Conservation (phyloP, 2,797 vertebrate species). For the Podarcis siculus region DNA sequence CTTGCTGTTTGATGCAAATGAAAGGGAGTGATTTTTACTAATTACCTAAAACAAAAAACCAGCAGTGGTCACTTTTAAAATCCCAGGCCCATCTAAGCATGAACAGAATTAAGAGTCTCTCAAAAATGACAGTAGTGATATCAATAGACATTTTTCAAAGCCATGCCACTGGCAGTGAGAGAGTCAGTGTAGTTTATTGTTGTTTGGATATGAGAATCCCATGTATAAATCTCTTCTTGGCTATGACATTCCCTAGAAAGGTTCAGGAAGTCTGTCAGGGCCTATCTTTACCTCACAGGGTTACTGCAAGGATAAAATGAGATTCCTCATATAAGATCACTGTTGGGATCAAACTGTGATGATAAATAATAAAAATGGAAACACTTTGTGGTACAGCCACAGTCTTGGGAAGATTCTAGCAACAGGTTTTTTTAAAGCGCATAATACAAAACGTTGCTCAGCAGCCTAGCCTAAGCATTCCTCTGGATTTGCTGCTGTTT, state of each 20-base stretch:
- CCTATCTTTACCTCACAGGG: background rate
- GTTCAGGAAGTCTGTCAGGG: background rate
- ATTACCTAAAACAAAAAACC: background rate
- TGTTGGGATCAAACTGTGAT: background rate
- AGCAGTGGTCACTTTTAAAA: background rate
- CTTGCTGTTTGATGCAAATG: constrained; percentile 38
- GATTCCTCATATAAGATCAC: background rate
- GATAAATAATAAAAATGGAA: constrained; percentile 19
- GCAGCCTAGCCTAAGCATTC: constrained; percentile 39
- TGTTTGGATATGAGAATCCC: background rate
- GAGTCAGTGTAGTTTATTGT: background rate
- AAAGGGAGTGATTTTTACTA: constrained; percentile 62
- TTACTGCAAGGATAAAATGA: background rate
- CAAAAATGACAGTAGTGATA: background rate
- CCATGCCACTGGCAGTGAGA: background rate
- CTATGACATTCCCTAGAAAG: background rate
- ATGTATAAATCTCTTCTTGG: background rate
- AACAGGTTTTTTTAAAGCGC: constrained; percentile 54
- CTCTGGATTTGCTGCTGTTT: constrained; percentile 43
- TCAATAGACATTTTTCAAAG: background rate
- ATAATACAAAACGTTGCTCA: constrained; percentile 28
- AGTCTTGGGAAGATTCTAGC: constrained; percentile 44
- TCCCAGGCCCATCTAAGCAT: constrained; percentile 14
- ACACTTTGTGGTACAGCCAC: background rate
- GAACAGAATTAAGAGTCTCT: background rate